phyloP scores from a whole-genome alignment of 2,113 vertebrate genomes.

The Gallinago paraguaiae region DNA sequence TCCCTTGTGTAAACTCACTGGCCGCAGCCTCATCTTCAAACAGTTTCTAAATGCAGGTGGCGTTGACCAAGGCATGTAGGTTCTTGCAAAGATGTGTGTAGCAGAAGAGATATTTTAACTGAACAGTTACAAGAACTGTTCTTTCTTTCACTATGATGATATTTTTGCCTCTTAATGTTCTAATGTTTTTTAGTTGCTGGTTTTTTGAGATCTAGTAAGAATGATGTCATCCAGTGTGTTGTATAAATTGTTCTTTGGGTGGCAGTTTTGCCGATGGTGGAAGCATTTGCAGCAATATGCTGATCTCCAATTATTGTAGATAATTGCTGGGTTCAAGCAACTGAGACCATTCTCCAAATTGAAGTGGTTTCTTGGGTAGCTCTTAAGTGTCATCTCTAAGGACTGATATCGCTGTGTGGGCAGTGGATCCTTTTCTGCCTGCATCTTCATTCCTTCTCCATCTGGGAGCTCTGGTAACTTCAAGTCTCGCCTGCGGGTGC shows the following conservation, averaged over 20 bases:
- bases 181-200: neutral
- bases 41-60: neutral
- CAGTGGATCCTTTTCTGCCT: neutral
- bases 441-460: neutral
- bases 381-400: neutral
- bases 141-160: neutral
- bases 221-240: neutral
- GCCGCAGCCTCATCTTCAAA: neutral
- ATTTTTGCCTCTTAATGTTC: neutral
- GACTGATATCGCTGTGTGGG: neutral
- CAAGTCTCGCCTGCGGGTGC: neutral
- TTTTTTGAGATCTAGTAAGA: neutral
- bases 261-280: neutral
- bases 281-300: neutral
- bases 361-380: neutral
- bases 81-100: neutral
- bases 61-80: neutral
- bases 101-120: neutral
- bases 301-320: neutral
- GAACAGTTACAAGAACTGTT: neutral
- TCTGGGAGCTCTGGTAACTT: neutral
- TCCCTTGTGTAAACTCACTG: neutral
- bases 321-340: neutral
- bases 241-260: neutral
- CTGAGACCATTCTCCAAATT: neutral